phyloP scores from a whole-genome alignment of 2,797 vertebrate species.

The Apodemus agrarius region DNA sequence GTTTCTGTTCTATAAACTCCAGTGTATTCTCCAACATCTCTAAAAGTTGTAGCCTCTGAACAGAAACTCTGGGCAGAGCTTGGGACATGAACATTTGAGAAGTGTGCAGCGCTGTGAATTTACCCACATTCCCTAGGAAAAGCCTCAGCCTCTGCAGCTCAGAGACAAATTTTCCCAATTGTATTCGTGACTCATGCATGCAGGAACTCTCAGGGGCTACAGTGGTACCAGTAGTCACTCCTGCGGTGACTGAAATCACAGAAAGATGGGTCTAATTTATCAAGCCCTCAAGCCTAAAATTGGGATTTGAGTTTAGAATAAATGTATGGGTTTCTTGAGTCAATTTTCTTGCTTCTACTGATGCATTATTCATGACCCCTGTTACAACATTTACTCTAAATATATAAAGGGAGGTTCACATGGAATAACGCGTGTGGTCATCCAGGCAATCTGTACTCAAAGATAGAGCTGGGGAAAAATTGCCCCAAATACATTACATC shows the following conservation, averaged over 20 bases:
- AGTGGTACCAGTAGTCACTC: background rate
- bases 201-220: background rate
- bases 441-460: background rate
- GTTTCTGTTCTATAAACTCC: background rate
- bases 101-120: background rate
- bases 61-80: background rate
- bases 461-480: background rate
- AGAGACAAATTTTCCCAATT: background rate
- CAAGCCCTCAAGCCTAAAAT: background rate
- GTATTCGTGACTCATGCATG: background rate
- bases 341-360: background rate
- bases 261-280: background rate
- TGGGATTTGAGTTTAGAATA: background rate
- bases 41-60: conserved; percentile 4
- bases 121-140: background rate
- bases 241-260: conserved; percentile 14
- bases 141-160: background rate
- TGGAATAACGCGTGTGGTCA: background rate
- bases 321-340: background rate
- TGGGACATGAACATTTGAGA: background rate
- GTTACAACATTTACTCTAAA: background rate
- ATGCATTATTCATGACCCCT: background rate
- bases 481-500: background rate
- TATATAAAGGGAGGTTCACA: background rate
- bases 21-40: background rate